Percentiles rank a stretch among this genome's conserved stretches.
phyloP scores from a whole-genome alignment of 2,113 vertebrate genomes.

The Sarotherodon lohbergeri region DNA sequence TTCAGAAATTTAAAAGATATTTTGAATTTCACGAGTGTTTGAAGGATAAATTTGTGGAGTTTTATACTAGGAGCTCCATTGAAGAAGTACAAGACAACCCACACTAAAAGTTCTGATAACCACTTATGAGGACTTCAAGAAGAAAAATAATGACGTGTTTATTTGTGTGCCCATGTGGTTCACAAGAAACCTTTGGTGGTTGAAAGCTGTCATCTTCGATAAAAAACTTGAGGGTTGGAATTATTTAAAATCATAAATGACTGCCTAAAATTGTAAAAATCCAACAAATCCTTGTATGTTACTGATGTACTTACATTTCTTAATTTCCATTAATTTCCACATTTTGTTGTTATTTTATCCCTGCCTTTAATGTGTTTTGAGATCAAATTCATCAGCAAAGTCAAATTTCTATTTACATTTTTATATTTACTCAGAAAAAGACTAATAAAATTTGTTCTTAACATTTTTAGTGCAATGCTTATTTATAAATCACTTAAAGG shows the following conservation, averaged over 20 bases:
- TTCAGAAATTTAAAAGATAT: conserved; percentile 5
- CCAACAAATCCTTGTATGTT: background rate
- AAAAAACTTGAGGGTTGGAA: background rate
- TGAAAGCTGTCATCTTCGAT: background rate
- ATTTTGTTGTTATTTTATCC: background rate
- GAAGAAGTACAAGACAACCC: background rate
- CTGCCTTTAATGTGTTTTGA: background rate
- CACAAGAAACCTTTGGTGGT: background rate
- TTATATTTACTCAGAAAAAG: background rate
- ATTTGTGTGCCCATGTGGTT: background rate
- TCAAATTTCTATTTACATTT: background rate
- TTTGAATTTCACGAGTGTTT: background rate
- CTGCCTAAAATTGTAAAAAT: background rate
- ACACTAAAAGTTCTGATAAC: background rate
- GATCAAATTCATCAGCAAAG: background rate
- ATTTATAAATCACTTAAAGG: background rate
- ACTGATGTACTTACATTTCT: background rate
- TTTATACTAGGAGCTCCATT: background rate
- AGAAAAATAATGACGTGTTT: background rate
- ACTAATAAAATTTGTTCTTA: background rate
- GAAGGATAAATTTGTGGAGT: background rate
- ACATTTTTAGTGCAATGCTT: background rate
- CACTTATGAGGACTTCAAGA: background rate
- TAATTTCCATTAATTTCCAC: background rate
- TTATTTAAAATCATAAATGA: background rate